Percentiles rank a stretch among this genome's conserved stretches.
phyloP scores from a whole-genome alignment of 2,113 vertebrate genomes.

The Phylloscopus trochilus region DNA sequence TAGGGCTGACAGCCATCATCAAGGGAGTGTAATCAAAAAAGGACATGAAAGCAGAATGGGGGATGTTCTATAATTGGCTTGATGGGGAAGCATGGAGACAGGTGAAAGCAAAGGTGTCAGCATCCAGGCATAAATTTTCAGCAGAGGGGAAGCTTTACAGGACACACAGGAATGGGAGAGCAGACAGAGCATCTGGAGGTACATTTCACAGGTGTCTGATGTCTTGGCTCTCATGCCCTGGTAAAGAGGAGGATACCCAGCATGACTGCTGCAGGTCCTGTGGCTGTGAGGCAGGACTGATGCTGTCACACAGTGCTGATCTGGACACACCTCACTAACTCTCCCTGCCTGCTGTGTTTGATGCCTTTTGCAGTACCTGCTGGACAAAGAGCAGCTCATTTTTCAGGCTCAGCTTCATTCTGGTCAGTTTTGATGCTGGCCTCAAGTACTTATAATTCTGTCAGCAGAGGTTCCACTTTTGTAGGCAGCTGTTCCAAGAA shows the following conservation, averaged over 20 bases:
- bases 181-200: background rate
- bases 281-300: background rate
- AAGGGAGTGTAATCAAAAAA: background rate
- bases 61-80: background rate
- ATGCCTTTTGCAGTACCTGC: background rate
- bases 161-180: background rate
- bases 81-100: background rate
- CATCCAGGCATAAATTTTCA: background rate
- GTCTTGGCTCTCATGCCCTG: background rate
- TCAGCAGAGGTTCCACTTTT: background rate
- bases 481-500: rapidly evolving
- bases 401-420: background rate
- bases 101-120: background rate
- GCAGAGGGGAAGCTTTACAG: background rate
- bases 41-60: background rate
- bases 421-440: background rate
- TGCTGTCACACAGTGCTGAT: rapidly evolving
- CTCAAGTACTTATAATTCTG: background rate
- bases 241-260: background rate
- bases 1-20: background rate
- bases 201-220: background rate
- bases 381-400: background rate
- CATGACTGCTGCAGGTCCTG: background rate
- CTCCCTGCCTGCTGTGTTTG: background rate
- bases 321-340: rapidly evolving